phyloP scores from a whole-genome alignment of 1,140 invertebrate genomes.

The Drosophila carrolli region DNA sequence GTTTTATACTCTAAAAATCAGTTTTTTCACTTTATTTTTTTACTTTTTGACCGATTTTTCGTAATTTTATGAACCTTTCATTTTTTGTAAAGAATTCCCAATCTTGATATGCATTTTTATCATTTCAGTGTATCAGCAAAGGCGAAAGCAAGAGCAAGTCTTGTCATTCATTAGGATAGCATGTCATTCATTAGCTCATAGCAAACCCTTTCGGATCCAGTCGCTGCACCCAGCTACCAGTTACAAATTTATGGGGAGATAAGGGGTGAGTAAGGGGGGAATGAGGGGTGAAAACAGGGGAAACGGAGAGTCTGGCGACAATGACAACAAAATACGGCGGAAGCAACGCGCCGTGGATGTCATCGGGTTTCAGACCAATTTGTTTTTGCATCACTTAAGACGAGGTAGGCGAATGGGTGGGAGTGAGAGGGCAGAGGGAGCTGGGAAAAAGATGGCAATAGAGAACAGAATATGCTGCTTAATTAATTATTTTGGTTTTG shows the following conservation, averaged over 20 bases:
- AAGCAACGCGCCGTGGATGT: slow-evolving; percentile 51
- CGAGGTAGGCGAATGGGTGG: slow-evolving; percentile 5
- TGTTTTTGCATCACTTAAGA: slow-evolving; percentile 35
- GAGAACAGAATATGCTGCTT: neutral
- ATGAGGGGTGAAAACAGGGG: neutral
- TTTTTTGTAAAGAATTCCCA: too few relatives aligned
- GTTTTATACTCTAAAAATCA: too few relatives aligned
- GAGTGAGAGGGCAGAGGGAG: neutral
- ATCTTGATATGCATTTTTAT: too few relatives aligned
- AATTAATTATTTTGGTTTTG: neutral
- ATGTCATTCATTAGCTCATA: slow-evolving; percentile 63
- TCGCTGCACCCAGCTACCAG: slow-evolving; percentile 42
- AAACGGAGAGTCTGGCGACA: slow-evolving; percentile 4
- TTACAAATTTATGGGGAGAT: slow-evolving; percentile 19
- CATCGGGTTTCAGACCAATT: slow-evolving; percentile 73
- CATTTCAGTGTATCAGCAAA: neutral
- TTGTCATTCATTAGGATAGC: slow-evolving; percentile 72
- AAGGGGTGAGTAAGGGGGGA: neutral
- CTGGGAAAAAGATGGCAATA: neutral
- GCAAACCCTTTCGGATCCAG: slow-evolving; percentile 11
- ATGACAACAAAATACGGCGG: slow-evolving; percentile 46
- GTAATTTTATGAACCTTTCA: too few relatives aligned
- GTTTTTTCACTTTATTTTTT: too few relatives aligned
- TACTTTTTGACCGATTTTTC: too few relatives aligned
- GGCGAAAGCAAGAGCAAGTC: slow-evolving; percentile 14